These are phyloP conservation scores for Gadopsis marmoratus DNA, from an alignment of 2,797 vertebrate genomes.

Conservation along the genomic window DNA sequence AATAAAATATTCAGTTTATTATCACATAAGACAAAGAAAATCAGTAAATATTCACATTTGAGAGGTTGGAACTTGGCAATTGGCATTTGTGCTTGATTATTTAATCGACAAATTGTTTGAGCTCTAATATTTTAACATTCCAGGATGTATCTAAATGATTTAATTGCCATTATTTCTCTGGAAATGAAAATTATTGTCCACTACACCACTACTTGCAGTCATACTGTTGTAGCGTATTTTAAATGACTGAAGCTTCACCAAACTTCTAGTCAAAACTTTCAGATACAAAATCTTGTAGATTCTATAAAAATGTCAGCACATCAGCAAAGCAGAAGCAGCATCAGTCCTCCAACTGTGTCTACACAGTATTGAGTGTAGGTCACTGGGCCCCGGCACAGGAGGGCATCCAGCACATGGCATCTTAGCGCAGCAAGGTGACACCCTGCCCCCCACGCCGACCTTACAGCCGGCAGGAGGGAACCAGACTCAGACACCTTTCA, in stretches of 20 bases:
- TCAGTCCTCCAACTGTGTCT: neutral
- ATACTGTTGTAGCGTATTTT: too few species aligned
- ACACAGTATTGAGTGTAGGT: neutral
- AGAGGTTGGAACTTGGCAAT: too few species aligned
- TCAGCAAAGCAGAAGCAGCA: slow-evolving; percentile 1
- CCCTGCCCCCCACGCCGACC: slow-evolving; percentile 94
- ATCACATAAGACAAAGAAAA: neutral
- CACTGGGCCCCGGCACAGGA: slow-evolving; percentile 85
- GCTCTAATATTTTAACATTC: neutral
- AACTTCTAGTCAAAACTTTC: neutral
- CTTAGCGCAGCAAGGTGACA: slow-evolving; percentile 89
- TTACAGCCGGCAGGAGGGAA: slow-evolving; percentile 92
- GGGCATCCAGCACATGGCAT: slow-evolving; percentile 93
- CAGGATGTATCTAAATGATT: neutral
- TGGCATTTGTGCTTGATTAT: too few species aligned
- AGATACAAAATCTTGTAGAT: neutral
- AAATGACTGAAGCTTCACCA: too few species aligned
- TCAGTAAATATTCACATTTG: too few species aligned
- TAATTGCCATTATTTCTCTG: neutral
- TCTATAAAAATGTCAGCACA: neutral
- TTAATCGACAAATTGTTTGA: neutral
- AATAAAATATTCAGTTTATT: neutral
- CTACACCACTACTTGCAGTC: neutral
- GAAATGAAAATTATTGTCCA: neutral
- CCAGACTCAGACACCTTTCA: slow-evolving; percentile 93